phyloP scores from a whole-genome alignment of 1,140 invertebrate genomes.

The Tetramorium alpestre region DNA sequence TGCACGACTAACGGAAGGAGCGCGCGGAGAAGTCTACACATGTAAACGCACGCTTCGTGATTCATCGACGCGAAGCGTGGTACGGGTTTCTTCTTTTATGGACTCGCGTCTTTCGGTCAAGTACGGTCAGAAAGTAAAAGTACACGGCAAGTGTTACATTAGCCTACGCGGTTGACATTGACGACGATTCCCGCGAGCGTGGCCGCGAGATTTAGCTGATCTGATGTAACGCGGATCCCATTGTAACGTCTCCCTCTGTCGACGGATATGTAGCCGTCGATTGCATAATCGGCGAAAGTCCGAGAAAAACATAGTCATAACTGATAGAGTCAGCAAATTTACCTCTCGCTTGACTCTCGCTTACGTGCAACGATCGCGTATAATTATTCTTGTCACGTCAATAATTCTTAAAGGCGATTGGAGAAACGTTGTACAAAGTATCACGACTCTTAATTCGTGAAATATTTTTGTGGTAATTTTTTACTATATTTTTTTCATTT shows the following conservation, averaged over 20 bases:
- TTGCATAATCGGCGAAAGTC: conserved; percentile 57
- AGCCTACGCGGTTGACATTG: conserved; percentile 48
- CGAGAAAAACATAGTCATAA: neutral
- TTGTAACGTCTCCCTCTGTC: neutral
- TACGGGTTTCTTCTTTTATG: conserved; percentile 56
- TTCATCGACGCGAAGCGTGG: conserved; percentile 48
- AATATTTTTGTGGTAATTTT: neutral
- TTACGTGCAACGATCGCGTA: neutral
- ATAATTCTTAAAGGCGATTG: neutral
- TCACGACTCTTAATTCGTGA: neutral
- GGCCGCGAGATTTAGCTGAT: conserved; percentile 43
- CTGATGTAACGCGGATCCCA: conserved; percentile 35
- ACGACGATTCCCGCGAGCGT: conserved; percentile 14
- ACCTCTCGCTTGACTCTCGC: neutral
- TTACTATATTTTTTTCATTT: neutral
- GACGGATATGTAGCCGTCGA: neutral
- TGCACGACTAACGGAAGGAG: conserved; percentile 5
- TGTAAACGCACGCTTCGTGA: conserved; percentile 4
- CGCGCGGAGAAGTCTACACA: neutral
- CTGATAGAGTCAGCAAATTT: neutral
- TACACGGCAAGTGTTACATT: conserved; percentile 21
- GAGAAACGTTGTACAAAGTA: neutral
- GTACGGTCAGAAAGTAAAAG: conserved; percentile 60
- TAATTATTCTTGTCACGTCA: neutral
- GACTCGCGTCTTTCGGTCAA: conserved; percentile 51